phyloP scores from a whole-genome alignment of 2,113 vertebrate genomes.

The Periophthalmus modestus region DNA sequence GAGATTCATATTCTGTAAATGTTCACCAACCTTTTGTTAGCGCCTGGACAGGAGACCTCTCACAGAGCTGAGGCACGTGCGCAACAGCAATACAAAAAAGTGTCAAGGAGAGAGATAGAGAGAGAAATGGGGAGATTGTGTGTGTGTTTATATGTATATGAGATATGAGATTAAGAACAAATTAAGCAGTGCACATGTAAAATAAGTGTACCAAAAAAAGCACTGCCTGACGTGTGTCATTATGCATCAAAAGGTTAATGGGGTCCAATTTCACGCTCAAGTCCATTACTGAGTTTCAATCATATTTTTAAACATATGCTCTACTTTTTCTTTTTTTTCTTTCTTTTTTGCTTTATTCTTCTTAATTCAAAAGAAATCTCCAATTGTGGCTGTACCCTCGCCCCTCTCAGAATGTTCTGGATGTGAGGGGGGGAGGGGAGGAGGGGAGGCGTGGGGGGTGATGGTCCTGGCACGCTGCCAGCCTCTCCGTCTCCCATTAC shows the following conservation, averaged over 20 bases:
- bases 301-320: background rate
- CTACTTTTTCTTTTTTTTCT: no score
- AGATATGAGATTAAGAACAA: no score
- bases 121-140: constrained; percentile 36
- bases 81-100: constrained; percentile 50
- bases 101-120: constrained; percentile 65
- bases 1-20: no score
- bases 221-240: background rate
- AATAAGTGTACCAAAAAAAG: background rate
- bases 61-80: constrained; percentile 19
- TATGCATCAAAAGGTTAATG: constrained; percentile 11
- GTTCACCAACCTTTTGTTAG: constrained; percentile 46
- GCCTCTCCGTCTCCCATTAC: constrained; percentile 71
- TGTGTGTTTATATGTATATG: no score
- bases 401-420: constrained; percentile 57
- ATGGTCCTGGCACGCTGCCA: constrained; percentile 75
- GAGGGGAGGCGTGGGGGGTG: constrained; percentile 6
- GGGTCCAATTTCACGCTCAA: constrained; percentile 1
- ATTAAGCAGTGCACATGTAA: constrained; percentile 2
- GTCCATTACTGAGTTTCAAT: constrained; percentile 3
- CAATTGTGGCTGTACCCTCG: constrained; percentile 29
- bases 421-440: constrained; percentile 23
- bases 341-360: constrained; percentile 1
- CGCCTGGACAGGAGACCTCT: constrained; percentile 37
- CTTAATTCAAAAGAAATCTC: constrained; percentile 16